Base-by-base conservation (phyloP, 1,140 invertebrate species). In the Caenorhabditis elegans region DNA sequence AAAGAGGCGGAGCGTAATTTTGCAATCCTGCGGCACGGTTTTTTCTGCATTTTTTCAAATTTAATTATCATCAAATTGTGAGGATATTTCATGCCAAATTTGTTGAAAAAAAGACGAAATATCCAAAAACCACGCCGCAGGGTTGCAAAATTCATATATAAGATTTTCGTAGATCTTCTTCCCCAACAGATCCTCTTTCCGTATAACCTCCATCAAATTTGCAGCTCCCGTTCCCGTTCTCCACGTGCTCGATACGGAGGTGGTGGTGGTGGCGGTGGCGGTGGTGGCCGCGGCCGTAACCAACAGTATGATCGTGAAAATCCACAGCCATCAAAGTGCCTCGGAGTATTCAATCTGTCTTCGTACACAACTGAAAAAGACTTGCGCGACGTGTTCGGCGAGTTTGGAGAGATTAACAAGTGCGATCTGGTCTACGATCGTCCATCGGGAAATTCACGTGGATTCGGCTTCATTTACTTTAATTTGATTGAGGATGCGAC, bases 381-480 rank as follows among this genome's bases (percentile, higher is more conserved):
- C 49, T 47, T 86, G 15, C 55, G 77, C 8, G 84, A 86, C 17
- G 46, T 86, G 15, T 86, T 86, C 75, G 76, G 60, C 11, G 55
- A 86, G 36, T 86, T 78, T 34, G 85, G 85, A 5, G 53, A 80
- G 22, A 47, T 86, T 28, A 82, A 86, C 8, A 86, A 86, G 36
- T 76, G 87, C 31, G 82, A 87, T 28, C 26, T 86, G 6, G 83
- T 86, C 17, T 85, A 87, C 53, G 86, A 86, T 70, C 86, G 87
- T 75, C 82, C 83, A 15, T 96, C 94, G 86, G 94, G 94, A 17
- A 92, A 95, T 84, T 98, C 96, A 0, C 92, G 96, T 87, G 97
- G 97, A 36, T 99, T 98, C 91, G 95, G 95, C 84, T 99, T 99
- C 92, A 94, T 98, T 31, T 98, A 98, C 91, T 98, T 94, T 91